Percentiles rank a stretch among this genome's conserved stretches.
Conservation (phyloP, 2,888 invertebrate species). For the Chloromyia formosa region DNA sequence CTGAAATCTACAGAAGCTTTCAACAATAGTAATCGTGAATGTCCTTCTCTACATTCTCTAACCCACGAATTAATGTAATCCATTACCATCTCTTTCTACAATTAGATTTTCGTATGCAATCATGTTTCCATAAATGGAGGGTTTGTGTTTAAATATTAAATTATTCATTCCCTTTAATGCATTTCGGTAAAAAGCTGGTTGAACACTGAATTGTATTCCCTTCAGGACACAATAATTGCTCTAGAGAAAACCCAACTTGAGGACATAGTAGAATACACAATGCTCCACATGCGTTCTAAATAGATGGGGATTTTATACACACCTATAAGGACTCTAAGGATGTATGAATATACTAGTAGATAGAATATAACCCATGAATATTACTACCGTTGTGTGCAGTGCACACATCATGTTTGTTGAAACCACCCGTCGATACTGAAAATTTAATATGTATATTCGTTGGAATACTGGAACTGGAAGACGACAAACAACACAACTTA, state of each 20-base stretch:
- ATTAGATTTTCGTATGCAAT: too few species aligned
- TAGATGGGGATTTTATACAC: background rate
- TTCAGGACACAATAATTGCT: conserved; percentile 28
- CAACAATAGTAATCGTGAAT: too few species aligned
- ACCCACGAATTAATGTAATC: too few species aligned
- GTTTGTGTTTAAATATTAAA: conserved; percentile 31
- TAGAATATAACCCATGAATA: background rate
- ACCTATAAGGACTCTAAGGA: too few species aligned
- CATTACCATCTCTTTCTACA: too few species aligned
- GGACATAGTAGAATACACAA: conserved; percentile 16
- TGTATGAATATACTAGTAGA: background rate
- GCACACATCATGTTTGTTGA: background rate
- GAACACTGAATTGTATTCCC: background rate
- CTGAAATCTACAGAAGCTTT: too few species aligned
- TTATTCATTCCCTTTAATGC: conserved; percentile 27
- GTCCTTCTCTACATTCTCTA: too few species aligned
- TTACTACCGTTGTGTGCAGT: background rate
- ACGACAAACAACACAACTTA: conserved; percentile 29
- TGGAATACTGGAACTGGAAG: conserved; percentile 3
- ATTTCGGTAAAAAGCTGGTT: background rate
- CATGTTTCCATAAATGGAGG: too few species aligned
- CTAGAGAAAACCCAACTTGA: conserved; percentile 9
- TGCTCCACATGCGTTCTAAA: background rate
- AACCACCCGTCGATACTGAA: conserved; percentile 1
- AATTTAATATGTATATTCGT: conserved; percentile 23